Base-by-base conservation (phyloP, 2,113 vertebrate genomes). In the Callocephalon fimbriatum region DNA sequence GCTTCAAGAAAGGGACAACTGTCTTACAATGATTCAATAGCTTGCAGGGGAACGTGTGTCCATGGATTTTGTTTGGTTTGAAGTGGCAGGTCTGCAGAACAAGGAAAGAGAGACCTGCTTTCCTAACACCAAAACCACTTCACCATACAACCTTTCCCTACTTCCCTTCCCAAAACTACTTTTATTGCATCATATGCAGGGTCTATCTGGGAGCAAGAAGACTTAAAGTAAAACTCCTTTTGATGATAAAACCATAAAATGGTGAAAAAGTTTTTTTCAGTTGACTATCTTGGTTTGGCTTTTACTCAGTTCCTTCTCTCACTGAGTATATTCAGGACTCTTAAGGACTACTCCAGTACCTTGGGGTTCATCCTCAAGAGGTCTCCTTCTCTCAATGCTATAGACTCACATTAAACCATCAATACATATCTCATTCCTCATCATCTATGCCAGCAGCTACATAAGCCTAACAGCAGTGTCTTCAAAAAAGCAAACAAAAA, bases 391-490 rank as follows among this genome's bases (percentile, higher is more conserved):
- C 84, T 94, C 56, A 87, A 61, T 13, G 15, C 62, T 83, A 63
- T 45, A 53, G 5, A 48, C 75, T 83, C 88, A 62, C 73, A 92
- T 91, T 88, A 70, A 87, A 35, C 20, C 22, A 12, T 86, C 82
- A 87, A 67, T 87, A 73, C 26, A 45, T 54, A 32, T 48, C 47
- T 67, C 90, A 91, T 94, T 97, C 93, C 70, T 95, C 85, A 82
- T 90, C 54, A 31, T 58, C 48, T 71, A 87, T 80, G 90, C 94
- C 82, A 94, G 53, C 47, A 66, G 26, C 68, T 92, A 47, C 75
- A 86, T 51, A 66, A 95, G 63, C 38, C 31, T 90, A 68, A 84
- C 31, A 78, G 50, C 45, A 86, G 8, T 50, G 63, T 82, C 93
- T 89, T 97, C 38, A 72, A 80, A 67, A 68, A 51, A 50, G n/a